Conservation (phyloP, 2,888 invertebrate genomes). For the Drosophila vallismaia region DNA sequence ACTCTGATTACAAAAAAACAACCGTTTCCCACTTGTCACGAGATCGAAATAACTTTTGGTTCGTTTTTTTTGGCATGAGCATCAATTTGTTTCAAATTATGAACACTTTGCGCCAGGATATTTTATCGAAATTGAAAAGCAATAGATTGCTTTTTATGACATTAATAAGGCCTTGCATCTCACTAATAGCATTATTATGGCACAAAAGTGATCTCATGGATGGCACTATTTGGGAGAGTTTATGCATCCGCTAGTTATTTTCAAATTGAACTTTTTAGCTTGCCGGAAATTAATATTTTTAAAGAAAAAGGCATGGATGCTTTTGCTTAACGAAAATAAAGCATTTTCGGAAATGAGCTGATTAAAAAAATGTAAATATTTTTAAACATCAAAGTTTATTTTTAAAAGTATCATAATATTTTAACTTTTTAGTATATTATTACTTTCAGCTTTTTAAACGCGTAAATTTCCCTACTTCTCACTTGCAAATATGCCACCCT, state of each 20-base stretch:
- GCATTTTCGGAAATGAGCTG: too few species aligned
- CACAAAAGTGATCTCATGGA: constrained; percentile 6
- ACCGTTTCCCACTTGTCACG: constrained; percentile 32
- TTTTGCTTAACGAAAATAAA: too few species aligned
- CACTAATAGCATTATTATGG: background rate
- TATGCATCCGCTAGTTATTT: constrained; percentile 19
- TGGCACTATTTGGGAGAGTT: constrained; percentile 1
- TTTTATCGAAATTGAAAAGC: constrained; percentile 16
- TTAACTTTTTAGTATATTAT: too few species aligned
- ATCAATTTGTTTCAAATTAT: constrained; percentile 26
- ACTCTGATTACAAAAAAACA: background rate
- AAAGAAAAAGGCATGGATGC: background rate
- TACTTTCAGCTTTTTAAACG: background rate
- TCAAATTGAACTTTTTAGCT: constrained; percentile 2
- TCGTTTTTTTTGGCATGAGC: constrained; percentile 13
- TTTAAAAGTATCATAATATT: too few species aligned
- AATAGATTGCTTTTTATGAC: constrained; percentile 21
- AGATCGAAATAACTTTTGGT: constrained; percentile 18
- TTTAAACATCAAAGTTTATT: background rate
- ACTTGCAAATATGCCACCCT: background rate
- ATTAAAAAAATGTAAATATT: too few species aligned
- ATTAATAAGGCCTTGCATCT: background rate
- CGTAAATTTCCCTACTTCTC: background rate
- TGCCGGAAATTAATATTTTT: constrained; percentile 2
- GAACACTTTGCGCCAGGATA: constrained; percentile 31